Conservation (phyloP, 2,113 vertebrate genomes). For the Ptilonorhynchus violaceus region DNA sequence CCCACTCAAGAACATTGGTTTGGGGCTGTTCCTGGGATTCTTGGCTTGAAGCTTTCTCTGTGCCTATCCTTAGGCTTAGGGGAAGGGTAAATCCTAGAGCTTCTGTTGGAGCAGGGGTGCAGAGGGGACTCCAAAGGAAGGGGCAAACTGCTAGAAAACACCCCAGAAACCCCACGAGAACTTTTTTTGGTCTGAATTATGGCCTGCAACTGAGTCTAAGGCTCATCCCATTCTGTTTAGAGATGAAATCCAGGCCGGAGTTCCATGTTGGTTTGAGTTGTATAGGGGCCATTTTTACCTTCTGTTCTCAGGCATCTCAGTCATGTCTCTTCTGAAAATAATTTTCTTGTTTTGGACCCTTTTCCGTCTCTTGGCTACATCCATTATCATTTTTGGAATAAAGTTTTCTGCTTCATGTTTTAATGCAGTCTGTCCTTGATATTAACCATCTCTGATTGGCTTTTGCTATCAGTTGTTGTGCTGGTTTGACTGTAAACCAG, state of each 20-base stretch:
- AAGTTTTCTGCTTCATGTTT: not conserved
- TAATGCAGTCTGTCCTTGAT: not conserved
- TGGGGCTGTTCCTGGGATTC: too few species aligned
- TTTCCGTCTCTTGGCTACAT: not conserved
- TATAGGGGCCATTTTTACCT: not conserved
- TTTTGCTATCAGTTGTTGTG: not conserved
- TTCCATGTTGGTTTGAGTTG: not conserved
- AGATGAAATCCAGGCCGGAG: not conserved
- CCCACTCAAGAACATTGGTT: not conserved
- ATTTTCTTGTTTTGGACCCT: not conserved
- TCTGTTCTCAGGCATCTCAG: not conserved
- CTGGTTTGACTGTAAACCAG: too few species aligned
- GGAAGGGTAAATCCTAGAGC: not conserved
- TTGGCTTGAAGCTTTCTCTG: not conserved
- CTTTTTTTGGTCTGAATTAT: not conserved
- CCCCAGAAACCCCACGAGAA: not conserved
- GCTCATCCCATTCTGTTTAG: not conserved
- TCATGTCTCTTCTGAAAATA: not conserved
- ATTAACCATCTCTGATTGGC: not conserved
- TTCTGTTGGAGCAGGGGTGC: not conserved
- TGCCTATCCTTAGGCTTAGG: not conserved
- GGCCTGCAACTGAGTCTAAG: not conserved
- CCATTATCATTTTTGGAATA: not conserved
- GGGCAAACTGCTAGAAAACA: not conserved
- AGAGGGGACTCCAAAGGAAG: not conserved